A percentile compares a stretch with the other conserved stretches of the same genome.
These are phyloP conservation scores for Styela clava DNA, from an alignment of 23 tunicate genomes.

Conservation along the genomic window DNA sequence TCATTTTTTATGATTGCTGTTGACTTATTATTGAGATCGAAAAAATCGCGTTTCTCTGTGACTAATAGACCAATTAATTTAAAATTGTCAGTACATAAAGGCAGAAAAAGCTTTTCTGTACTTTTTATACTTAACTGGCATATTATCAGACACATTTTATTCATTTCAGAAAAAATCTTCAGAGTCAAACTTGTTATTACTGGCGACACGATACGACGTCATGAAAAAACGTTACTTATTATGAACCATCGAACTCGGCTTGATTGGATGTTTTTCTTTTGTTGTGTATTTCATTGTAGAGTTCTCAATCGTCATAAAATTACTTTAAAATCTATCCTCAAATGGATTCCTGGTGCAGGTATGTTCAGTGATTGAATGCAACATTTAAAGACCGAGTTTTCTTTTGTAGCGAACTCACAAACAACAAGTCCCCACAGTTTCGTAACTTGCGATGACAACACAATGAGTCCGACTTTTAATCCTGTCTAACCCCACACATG, in stretches of 20 bases:
- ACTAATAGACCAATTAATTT: too few relatives aligned
- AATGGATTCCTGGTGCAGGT: slow-evolving; percentile 92
- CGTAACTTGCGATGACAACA: too few relatives aligned
- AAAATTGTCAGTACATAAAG: too few relatives aligned
- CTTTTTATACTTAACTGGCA: too few relatives aligned
- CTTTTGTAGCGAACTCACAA: neutral
- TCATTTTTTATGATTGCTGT: too few relatives aligned
- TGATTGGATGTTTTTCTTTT: slow-evolving; percentile 91
- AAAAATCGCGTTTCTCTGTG: too few relatives aligned
- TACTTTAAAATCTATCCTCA: slow-evolving; percentile 73
- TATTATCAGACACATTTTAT: neutral
- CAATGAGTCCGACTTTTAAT: too few relatives aligned
- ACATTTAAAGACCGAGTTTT: neutral
- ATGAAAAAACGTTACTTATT: slow-evolving; percentile 83
- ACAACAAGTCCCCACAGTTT: too few relatives aligned
- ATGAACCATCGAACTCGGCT: slow-evolving; percentile 94
- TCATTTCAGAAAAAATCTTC: slow-evolving; percentile 61
- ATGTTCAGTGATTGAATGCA: too few relatives aligned
- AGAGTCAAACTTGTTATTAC: slow-evolving; percentile 71
- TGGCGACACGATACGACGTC: slow-evolving; percentile 74
- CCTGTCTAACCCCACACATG: too few relatives aligned
- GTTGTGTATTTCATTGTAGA: slow-evolving; percentile 69
- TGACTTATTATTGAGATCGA: too few relatives aligned
- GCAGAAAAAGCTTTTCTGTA: too few relatives aligned
- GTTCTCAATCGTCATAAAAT: slow-evolving; percentile 85